These are phyloP conservation scores for Oscheius onirici DNA, from an alignment of 2,888 invertebrate genomes.

Conservation along the genomic window DNA sequence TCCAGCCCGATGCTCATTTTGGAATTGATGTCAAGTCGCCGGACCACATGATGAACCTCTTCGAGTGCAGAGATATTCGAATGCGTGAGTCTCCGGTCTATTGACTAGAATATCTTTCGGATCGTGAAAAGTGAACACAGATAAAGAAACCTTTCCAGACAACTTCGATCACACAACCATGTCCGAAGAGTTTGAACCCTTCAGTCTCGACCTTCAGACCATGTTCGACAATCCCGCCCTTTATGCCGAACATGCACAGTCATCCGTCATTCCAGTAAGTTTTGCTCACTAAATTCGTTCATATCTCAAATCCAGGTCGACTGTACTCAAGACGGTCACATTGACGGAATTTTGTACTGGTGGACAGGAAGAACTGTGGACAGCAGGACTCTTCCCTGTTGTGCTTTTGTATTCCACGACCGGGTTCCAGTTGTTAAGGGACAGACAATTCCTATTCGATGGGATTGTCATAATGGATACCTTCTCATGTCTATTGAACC, in stretches of 20 bases:
- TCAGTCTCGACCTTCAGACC: background rate
- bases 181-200: slow-evolving; percentile 5
- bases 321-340: slow-evolving; percentile 13
- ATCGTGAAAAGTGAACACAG: no score
- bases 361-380: background rate
- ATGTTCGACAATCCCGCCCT: background rate
- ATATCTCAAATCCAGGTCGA: background rate
- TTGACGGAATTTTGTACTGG: slow-evolving; percentile 36
- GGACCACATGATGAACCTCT: slow-evolving; percentile 35
- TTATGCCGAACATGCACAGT: background rate
- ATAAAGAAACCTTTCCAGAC: no score
- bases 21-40: slow-evolving; percentile 36
- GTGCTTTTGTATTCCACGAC: slow-evolving; percentile 28
- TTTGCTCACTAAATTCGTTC: background rate
- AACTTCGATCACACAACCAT: background rate
- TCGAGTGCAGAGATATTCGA: slow-evolving; percentile 46
- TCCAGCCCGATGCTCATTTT: slow-evolving; percentile 34
- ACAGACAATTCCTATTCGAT: background rate
- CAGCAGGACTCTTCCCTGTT: background rate
- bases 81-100: no score
- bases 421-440: background rate
- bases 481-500: background rate
- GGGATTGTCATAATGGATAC: background rate
- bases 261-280: background rate
- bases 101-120: no score